Evolutionary conservation across 2,888 invertebrate genomes (phyloP).

Genomic region (Polia nebulosa): DNA sequence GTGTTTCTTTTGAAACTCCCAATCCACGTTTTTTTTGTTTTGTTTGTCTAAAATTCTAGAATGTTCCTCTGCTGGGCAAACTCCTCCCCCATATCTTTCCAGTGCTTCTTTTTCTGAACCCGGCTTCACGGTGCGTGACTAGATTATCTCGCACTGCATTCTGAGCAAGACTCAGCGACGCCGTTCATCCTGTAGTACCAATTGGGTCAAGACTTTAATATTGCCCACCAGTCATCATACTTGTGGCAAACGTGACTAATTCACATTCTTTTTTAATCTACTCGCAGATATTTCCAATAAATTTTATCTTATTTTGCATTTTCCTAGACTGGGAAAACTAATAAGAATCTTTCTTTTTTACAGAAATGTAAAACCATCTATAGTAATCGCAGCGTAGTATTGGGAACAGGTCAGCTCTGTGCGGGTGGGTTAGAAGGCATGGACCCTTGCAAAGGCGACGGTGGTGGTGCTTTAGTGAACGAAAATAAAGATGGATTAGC

Average conservation of each 20-base stretch:
- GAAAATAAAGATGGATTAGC: conserved; percentile 13
- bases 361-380: conserved; percentile 22
- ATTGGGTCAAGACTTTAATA: background rate
- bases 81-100: background rate
- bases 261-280: background rate
- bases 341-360: background rate
- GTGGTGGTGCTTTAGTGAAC: conserved; percentile 22
- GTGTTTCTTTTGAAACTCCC: background rate
- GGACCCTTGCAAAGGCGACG: conserved; percentile 35
- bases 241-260: background rate
- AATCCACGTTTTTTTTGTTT: background rate
- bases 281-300: too few relatives aligned
- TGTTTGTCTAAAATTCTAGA: too few relatives aligned
- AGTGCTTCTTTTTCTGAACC: background rate
- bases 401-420: conserved; percentile 3
- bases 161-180: too few relatives aligned
- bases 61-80: background rate
- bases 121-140: background rate
- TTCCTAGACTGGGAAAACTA: background rate
- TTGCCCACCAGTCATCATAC: background rate
- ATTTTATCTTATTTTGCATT: background rate
- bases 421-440: conserved; percentile 34
- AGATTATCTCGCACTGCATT: background rate
- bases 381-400: accelerated
- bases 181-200: background rate